These are phyloP conservation scores for Sisor rabdophorus DNA, from an alignment of 2,113 vertebrate genomes.

Conservation along the genomic window DNA sequence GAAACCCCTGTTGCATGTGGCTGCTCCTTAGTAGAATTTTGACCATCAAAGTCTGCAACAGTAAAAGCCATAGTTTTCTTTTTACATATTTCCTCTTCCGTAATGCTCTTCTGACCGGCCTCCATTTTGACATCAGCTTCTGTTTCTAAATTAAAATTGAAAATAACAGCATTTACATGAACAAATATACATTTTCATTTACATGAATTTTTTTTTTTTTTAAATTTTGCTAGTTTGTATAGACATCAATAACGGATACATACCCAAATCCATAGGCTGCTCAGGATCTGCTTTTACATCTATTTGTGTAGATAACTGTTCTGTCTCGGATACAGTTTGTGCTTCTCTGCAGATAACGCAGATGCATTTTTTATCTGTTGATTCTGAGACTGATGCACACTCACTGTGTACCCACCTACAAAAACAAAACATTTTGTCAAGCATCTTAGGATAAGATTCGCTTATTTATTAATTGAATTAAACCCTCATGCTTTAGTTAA, in stretches of 20 bases:
- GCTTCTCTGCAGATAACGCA: conserved; percentile 66
- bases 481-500: neutral
- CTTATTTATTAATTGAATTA: neutral
- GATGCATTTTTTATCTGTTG: conserved; percentile 59
- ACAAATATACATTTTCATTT: too few relatives aligned
- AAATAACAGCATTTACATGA: neutral
- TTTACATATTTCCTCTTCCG: conserved; percentile 39
- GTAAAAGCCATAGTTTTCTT: conserved; percentile 37
- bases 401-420: conserved; percentile 69
- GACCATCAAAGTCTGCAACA: conserved; percentile 30
- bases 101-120: conserved; percentile 50
- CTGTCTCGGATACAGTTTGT: conserved; percentile 36
- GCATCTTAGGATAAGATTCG: neutral
- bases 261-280: conserved; percentile 65
- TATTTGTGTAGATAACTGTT: conserved; percentile 39
- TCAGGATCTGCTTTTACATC: conserved; percentile 50
- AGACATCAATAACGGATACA: conserved; percentile 6
- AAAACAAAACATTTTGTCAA: neutral
- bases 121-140: conserved; percentile 49
- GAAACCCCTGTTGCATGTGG: conserved; percentile 34
- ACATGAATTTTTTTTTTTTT: too few relatives aligned
- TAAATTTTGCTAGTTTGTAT: neutral
- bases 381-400: conserved; percentile 56
- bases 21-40: conserved; percentile 29
- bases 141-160: conserved; percentile 48